Conservation (phyloP, 2,797 vertebrate genomes). For the Clarias pachynema region DNA sequence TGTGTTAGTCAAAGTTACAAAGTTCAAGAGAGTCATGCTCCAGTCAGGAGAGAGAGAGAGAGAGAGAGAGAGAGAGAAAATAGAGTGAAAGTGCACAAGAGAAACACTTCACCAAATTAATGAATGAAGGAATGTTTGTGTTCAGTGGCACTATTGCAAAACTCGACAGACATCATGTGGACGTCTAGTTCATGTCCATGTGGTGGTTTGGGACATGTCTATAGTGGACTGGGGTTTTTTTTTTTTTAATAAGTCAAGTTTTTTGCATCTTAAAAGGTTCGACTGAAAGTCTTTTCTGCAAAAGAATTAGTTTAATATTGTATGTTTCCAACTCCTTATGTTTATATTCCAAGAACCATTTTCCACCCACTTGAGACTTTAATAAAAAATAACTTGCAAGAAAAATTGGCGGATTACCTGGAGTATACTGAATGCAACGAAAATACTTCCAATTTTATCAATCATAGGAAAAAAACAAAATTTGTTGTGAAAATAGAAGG, state of each 20-base stretch:
- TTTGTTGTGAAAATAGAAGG: neutral
- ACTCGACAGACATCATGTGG: neutral
- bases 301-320: neutral
- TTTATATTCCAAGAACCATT: neutral
- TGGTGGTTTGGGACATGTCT: neutral
- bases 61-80: neutral
- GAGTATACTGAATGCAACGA: neutral
- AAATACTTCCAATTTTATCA: neutral
- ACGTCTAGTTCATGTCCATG: too few relatives aligned
- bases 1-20: slow-evolving; percentile 48
- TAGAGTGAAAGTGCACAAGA: neutral
- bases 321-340: neutral
- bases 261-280: too few relatives aligned
- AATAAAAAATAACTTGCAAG: neutral
- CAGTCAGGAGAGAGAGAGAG: slow-evolving; percentile 20
- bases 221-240: neutral
- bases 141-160: neutral
- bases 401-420: neutral
- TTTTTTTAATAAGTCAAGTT: neutral
- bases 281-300: neutral
- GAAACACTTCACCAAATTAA: neutral
- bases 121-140: neutral
- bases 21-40: slow-evolving; percentile 54
- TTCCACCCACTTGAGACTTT: neutral
- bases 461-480: neutral